These are phyloP conservation scores for Channa striata DNA, from an alignment of 2,797 vertebrate genomes.

Conservation along the genomic window DNA sequence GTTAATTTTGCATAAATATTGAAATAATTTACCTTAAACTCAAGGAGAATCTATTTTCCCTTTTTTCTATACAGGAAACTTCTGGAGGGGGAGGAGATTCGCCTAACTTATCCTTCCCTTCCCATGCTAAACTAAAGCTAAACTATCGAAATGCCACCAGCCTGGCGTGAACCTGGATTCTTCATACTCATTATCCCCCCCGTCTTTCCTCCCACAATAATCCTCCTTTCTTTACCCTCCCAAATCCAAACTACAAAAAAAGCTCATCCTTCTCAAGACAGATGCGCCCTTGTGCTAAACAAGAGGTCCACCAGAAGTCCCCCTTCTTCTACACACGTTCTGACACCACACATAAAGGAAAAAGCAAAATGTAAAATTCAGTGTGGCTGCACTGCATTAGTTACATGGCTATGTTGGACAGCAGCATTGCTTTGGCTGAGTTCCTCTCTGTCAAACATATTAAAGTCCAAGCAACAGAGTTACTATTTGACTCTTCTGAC, in stretches of 20 bases:
- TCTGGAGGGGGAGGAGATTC: constrained; percentile 87
- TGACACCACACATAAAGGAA: constrained; percentile 67
- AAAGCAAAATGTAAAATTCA: constrained; percentile 52
- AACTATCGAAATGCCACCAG: constrained; percentile 27
- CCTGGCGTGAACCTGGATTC: constrained; percentile 50
- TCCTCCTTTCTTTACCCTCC: constrained; percentile 24
- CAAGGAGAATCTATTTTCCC: neutral
- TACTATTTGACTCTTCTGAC: constrained; percentile 14
- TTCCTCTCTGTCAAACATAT: constrained; percentile 25
- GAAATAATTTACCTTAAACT: neutral
- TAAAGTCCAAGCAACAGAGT: constrained; percentile 60
- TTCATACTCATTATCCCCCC: constrained; percentile 19
- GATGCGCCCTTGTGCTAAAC: constrained; percentile 86
- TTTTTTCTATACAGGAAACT: constrained; percentile 81
- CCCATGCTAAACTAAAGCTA: constrained; percentile 71
- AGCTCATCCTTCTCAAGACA: constrained; percentile 80
- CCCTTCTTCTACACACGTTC: constrained; percentile 90
- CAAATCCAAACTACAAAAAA: constrained; percentile 38
- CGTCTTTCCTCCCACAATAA: neutral
- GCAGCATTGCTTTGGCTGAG: constrained; percentile 68
- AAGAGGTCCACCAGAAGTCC: constrained; percentile 88
- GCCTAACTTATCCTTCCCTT: constrained; percentile 76
- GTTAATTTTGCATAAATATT: neutral
- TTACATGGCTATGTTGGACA: constrained; percentile 56
- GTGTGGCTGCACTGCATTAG: constrained; percentile 79